These are phyloP conservation scores for Drosophila niveifrons DNA, from an alignment of 2,888 invertebrate species.

Conservation along the genomic window DNA sequence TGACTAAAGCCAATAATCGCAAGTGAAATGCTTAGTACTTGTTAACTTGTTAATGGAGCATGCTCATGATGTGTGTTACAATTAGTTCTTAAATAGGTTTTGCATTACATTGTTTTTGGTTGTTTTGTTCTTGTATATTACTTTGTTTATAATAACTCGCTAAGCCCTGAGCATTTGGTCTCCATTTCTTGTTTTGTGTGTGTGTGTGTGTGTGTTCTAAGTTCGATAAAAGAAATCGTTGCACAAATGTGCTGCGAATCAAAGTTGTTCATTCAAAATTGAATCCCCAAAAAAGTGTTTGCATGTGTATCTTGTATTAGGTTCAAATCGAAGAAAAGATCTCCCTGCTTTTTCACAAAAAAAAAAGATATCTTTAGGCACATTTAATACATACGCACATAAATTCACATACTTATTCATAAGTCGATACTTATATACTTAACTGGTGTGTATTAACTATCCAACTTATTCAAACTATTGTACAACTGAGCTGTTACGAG, in stretches of 20 bases:
- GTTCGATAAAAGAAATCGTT: slow-evolving; percentile 74
- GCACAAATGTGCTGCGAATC: slow-evolving; percentile 47
- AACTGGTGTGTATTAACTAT: slow-evolving; percentile 28
- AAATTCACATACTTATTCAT: slow-evolving; percentile 50
- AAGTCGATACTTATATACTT: slow-evolving; percentile 27
- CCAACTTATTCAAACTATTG: slow-evolving; percentile 46
- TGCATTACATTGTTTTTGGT: slow-evolving; percentile 38
- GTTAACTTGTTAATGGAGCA: slow-evolving; percentile 68
- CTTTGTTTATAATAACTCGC: slow-evolving; percentile 70
- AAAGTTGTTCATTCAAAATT: slow-evolving; percentile 38
- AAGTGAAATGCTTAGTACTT: slow-evolving; percentile 54
- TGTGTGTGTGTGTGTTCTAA: slow-evolving; percentile 50
- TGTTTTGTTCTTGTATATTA: slow-evolving; percentile 26
- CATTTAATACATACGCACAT: slow-evolving; percentile 81
- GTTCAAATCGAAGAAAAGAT: slow-evolving; percentile 41
- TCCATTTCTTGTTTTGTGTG: slow-evolving; percentile 69
- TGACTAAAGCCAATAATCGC: slow-evolving; percentile 46
- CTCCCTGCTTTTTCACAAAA: slow-evolving; percentile 14
- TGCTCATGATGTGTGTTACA: slow-evolving; percentile 77
- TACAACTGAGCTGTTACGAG: slow-evolving; percentile 47
- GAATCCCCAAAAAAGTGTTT: slow-evolving; percentile 68
- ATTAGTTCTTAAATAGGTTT: slow-evolving; percentile 68
- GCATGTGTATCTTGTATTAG: slow-evolving; percentile 37
- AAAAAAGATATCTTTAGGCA: slow-evolving; percentile 76
- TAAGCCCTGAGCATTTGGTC: slow-evolving; percentile 84